Conservation (phyloP, 2,888 invertebrate genomes). For the Therioaphis trifolii region DNA sequence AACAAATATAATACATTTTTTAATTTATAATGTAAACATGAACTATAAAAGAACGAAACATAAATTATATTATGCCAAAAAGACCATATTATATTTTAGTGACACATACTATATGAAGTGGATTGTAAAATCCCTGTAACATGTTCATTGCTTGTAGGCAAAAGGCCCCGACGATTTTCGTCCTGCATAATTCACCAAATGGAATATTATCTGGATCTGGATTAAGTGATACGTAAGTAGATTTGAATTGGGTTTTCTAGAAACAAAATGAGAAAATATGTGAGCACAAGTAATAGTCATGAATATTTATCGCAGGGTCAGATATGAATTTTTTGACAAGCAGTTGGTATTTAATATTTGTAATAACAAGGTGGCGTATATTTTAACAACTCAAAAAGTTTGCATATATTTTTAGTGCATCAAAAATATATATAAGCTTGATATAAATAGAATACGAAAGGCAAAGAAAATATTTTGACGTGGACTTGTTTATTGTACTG, state of each 20-base stretch:
- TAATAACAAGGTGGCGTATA: too few relatives aligned
- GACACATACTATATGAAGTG: slow-evolving; percentile 38
- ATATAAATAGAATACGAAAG: too few relatives aligned
- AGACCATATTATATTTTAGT: not conserved
- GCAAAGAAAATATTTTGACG: too few relatives aligned
- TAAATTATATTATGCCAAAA: not conserved
- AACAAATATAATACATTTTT: not conserved
- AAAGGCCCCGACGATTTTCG: slow-evolving; percentile 10
- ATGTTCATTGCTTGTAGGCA: slow-evolving; percentile 14
- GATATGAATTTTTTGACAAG: too few relatives aligned
- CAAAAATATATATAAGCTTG: too few relatives aligned
- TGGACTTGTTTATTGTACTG: too few relatives aligned
- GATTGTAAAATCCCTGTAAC: slow-evolving; percentile 38
- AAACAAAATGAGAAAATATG: not conserved
- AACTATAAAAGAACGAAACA: not conserved
- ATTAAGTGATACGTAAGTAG: slow-evolving; percentile 16
- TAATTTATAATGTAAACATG: not conserved
- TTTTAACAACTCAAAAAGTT: too few relatives aligned
- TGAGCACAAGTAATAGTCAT: too few relatives aligned
- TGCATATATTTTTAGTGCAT: too few relatives aligned
- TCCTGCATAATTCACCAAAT: slow-evolving; percentile 29
- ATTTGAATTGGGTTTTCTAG: slow-evolving; percentile 11
- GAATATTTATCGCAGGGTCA: too few relatives aligned
- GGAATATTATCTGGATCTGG: slow-evolving; percentile 30
- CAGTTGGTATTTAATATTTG: too few relatives aligned